Evolutionary conservation across 2,888 invertebrate genomes (phyloP), one percentile per base, ranked within the genome.

Genomic region (Protophormia terraenovae): DNA sequence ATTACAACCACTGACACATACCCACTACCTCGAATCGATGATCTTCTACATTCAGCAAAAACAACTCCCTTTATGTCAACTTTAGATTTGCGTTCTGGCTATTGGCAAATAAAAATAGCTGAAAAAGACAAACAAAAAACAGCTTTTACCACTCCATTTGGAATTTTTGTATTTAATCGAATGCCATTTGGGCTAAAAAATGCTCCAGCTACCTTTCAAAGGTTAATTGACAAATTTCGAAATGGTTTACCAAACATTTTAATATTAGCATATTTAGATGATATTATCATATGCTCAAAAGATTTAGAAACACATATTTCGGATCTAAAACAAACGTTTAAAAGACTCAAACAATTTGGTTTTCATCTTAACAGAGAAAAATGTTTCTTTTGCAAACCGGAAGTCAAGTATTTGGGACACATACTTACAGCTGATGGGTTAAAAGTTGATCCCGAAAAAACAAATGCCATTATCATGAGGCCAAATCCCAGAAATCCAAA

Each of bases 341-440:
- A 6, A 60, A 35, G 79, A 24, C 62, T 86, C 1, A 81, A 81
- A 7, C 67, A 86, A 64, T 89, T 87, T 66, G 87, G 86, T 3
- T 75, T 90, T 5, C 82, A 88, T 0, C 79, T 88, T 0, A 89
- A 90, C 22, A 78, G 89, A 19, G 84, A 88, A 16, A 90, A 91
- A 84, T 5, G 47, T 88, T 1, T 83, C 86, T 27, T 86, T 86
- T 84, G 75, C 60, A 60, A 75, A 47, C 45, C 66, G 0, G 71
- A 87, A 3, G 88, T 91, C 0, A 90, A 89, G 32, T 90, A 88
- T 35, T 77, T 90, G 0, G 89, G 90, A 0, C 90, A 90, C 71
- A 86, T 90, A 3, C 88, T 90, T 5, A 87, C 89, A 0, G 88
- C 86, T 3, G 88, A 88, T 2, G 90, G 90, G 12, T 50, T 90